A percentile compares a stretch with the other conserved stretches of the same genome.
phyloP scores from a whole-genome alignment of 2,888 invertebrate species.

The Lumbricus terrestris region DNA sequence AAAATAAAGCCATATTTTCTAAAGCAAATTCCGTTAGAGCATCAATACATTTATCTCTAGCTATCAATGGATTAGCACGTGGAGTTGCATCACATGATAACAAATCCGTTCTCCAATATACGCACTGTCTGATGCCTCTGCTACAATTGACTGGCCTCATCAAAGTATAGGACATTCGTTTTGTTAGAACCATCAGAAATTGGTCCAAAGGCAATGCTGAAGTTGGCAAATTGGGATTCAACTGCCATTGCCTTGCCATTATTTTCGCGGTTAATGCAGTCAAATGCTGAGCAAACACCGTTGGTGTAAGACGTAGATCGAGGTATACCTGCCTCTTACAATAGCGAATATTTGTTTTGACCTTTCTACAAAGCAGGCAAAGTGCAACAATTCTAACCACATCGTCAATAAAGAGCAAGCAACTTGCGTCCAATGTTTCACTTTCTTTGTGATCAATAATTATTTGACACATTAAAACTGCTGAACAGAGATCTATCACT shows the following conservation, averaged over 20 bases:
- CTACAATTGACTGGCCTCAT: background rate
- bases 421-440: background rate
- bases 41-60: background rate
- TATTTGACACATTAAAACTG: background rate
- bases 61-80: background rate
- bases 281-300: background rate
- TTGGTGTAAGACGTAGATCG: background rate
- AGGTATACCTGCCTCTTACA: background rate
- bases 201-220: background rate
- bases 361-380: background rate
- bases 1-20: no score
- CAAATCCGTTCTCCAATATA: background rate
- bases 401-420: background rate
- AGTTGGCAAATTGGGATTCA: background rate
- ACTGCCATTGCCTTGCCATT: background rate
- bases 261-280: background rate
- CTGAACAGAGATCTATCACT: background rate
- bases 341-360: background rate
- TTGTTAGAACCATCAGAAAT: background rate
- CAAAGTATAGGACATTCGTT: background rate
- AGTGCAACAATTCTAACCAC: background rate
- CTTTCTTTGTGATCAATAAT: background rate
- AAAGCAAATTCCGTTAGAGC: background rate
- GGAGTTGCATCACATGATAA: background rate
- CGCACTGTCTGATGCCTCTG: background rate